Base-by-base conservation (phyloP, 1,140 invertebrate species). In the Drosophila gunungcola region DNA sequence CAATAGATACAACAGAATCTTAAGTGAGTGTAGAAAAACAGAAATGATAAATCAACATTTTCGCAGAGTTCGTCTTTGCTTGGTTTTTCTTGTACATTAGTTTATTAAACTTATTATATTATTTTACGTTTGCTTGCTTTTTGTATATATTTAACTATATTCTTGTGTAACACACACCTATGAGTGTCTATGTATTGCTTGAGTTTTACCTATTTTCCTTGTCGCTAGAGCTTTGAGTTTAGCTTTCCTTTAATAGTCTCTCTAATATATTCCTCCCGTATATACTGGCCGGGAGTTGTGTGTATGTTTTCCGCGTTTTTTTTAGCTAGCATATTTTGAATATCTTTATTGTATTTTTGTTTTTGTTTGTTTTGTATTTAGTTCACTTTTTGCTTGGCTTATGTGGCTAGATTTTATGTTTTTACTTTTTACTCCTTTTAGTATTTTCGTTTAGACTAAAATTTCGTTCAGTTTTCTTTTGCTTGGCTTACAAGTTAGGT, bases 141-240 rank as follows among this genome's bases (percentile, higher is more conserved):
- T 61, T 48, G 42, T 77, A 80, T 64, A 43, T 83, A 65, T 78
- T 80, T 81, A 84, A 82, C 85, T 89, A 89, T 80, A 84, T 89
- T 83, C 65, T 85, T 80, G 70, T 89, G 76, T 84, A 90, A 80
- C 78, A 73, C 80, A 83, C 83, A 88, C 76, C 78, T 82, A 88
- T 73, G 83, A 86, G 84, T 86, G 83, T 88, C 84, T 80, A 88
- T 89, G 84, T 88, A 88, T 83, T 88, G 89, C 83, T 83, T 88
- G 85, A 91, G 89, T 79, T 48, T 90, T 55, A 67, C 67, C 46
- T 79, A 77, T 80, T 73, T 67, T 75, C 67, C 49, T 53, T 62
- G 69, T 52, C 54, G 54, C 69, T 73, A 73, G 69, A 72, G 69
- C 54, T 69, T 65, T 64, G 49, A 56, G 69, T 75, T 57, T 60